Evolutionary conservation across 1,140 invertebrate species (phyloP).

Genomic region (Lepidostoma basale): DNA sequence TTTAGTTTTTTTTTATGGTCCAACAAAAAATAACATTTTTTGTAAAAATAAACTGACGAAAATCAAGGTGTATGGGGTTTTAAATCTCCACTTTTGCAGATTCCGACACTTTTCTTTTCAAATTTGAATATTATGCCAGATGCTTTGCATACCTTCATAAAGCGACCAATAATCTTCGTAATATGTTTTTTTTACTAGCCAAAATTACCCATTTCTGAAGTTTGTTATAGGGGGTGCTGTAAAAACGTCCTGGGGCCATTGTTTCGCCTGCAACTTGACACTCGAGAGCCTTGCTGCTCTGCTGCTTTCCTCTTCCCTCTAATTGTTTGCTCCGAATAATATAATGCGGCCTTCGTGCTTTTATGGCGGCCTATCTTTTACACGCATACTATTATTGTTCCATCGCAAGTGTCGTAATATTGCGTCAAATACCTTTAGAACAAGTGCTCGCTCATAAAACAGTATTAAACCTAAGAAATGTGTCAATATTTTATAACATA

Average conservation of each 20-base stretch:
- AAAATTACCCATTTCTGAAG: not conserved
- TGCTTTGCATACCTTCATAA: not conserved
- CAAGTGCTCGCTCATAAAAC: too few relatives aligned
- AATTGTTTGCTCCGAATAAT: not conserved
- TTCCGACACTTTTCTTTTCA: not conserved
- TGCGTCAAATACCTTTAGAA: not conserved
- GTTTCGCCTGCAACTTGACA: not conserved
- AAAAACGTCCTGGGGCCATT: not conserved
- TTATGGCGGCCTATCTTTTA: not conserved
- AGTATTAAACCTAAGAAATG: too few relatives aligned
- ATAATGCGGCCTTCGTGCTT: not conserved
- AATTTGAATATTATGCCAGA: slow-evolving; percentile 9
- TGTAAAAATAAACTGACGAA: too few relatives aligned
- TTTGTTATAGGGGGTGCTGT: slow-evolving; percentile 3
- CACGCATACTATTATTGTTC: not conserved
- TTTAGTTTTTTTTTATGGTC: too few relatives aligned
- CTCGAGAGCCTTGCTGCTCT: not conserved
- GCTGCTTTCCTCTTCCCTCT: not conserved
- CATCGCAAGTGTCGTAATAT: not conserved
- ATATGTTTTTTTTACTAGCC: not conserved
- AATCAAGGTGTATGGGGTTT: too few relatives aligned
- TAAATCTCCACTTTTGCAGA: not conserved
- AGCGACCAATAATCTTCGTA: not conserved
- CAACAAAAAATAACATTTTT: too few relatives aligned
- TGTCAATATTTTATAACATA: too few relatives aligned